A percentile compares a stretch with the other conserved stretches of the same genome.
Evolutionary conservation across 2,797 vertebrate species (phyloP).

Genomic region (Tinamus major): DNA sequence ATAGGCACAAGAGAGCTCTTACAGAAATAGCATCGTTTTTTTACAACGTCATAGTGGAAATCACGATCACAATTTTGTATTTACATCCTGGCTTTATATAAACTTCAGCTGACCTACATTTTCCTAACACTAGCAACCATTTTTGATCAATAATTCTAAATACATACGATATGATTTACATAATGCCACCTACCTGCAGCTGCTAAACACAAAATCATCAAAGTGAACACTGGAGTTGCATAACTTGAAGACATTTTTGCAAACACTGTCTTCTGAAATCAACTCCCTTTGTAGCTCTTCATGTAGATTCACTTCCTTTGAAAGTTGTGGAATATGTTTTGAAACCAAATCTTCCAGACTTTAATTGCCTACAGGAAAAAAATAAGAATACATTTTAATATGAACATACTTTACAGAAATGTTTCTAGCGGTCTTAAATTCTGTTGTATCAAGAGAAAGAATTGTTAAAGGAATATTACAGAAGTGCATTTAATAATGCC

Average conservation of each 20-base stretch:
- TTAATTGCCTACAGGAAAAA: conserved; percentile 67
- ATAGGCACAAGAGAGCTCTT: background rate
- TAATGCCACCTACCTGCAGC: conserved; percentile 71
- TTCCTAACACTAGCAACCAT: background rate
- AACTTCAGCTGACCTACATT: conserved; percentile 1
- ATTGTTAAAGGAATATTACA: background rate
- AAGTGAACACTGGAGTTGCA: conserved; percentile 61
- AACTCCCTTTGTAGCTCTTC: conserved; percentile 48
- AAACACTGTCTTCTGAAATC: conserved; percentile 7
- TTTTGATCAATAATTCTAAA: conserved; percentile 48
- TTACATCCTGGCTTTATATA: background rate
- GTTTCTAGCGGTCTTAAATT: background rate
- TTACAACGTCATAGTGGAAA: background rate
- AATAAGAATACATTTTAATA: conserved; percentile 47
- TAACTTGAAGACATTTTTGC: conserved; percentile 70
- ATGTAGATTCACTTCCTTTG: conserved; percentile 21
- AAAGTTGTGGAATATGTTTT: conserved; percentile 36
- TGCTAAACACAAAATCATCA: conserved; percentile 74
- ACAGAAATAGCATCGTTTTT: background rate
- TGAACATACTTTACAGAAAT: conserved; percentile 24
- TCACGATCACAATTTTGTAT: background rate
- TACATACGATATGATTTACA: conserved; percentile 16
- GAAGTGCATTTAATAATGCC: background rate
- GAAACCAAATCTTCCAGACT: conserved; percentile 52
- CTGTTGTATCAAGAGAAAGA: background rate